phyloP scores from a whole-genome alignment of 2,888 invertebrate species.

The Eupithecia exiguata region DNA sequence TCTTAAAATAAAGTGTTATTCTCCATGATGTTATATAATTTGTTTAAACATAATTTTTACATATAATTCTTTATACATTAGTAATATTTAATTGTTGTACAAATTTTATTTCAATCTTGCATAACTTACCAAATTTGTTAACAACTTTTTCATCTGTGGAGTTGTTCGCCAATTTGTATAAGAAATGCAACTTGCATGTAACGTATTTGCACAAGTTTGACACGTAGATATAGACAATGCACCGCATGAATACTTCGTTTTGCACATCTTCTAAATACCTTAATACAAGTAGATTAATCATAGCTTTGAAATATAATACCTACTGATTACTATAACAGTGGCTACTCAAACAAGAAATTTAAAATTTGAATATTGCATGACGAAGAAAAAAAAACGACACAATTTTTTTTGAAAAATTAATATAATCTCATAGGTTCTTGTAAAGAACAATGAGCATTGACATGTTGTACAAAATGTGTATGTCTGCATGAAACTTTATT shows the following conservation, averaged over 20 bases:
- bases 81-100: conserved; percentile 9
- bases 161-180: conserved; percentile 22
- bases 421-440: not conserved
- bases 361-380: conserved; percentile 41
- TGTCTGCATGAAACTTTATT: conserved; percentile 44
- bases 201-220: conserved; percentile 59
- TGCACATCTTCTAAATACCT: conserved; percentile 54
- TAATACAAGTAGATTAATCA: conserved; percentile 38
- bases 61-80: not conserved
- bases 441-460: conserved; percentile 15
- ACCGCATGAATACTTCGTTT: conserved; percentile 66
- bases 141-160: conserved; percentile 14
- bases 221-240: conserved; percentile 59
- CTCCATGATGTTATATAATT: not conserved
- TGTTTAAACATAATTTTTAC: conserved; percentile 2
- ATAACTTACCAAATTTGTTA: conserved; percentile 15
- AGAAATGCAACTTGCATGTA: conserved; percentile 36
- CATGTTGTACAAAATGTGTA: conserved; percentile 38
- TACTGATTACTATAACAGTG: conserved; percentile 45
- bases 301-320: conserved; percentile 43
- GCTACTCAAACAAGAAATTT: conserved; percentile 75
- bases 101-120: conserved; percentile 21
- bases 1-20: not conserved
- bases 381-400: not conserved
- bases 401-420: conserved; percentile 6